Evolutionary conservation across 2,797 vertebrate genomes (phyloP).

Genomic region (Rhynchonycteris naso): DNA sequence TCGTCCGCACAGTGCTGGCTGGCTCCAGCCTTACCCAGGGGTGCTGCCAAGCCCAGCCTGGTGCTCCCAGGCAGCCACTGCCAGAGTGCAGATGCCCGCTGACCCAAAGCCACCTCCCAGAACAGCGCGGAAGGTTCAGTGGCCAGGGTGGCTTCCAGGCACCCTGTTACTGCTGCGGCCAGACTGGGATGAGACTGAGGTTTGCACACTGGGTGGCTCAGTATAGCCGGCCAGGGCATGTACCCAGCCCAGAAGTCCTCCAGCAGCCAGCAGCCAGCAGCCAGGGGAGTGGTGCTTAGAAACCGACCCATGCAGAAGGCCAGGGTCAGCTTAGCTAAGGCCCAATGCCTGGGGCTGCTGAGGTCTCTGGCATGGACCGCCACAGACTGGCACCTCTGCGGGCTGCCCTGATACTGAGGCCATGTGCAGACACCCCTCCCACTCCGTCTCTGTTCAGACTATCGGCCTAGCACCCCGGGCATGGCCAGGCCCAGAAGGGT

Average conservation of each 20-base stretch:
- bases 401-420: not conserved
- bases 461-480: not conserved
- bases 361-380: not conserved
- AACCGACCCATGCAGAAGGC: not conserved
- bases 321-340: not conserved
- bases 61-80: conserved; percentile 51
- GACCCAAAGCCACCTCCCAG: conserved; percentile 58
- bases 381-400: fast-evolving
- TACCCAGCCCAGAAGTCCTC: not conserved
- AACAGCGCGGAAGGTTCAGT: not conserved
- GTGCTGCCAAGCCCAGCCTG: conserved; percentile 60
- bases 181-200: not conserved
- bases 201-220: not conserved
- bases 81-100: conserved; percentile 68
- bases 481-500: not conserved
- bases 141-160: not conserved
- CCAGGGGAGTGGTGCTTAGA: not conserved
- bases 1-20: not conserved
- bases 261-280: not conserved
- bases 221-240: not conserved
- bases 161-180: not conserved
- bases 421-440: too few species aligned
- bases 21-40: not conserved
- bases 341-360: not conserved
- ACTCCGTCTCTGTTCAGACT: fast-evolving